Evolutionary conservation across 1,140 invertebrate species (phyloP).

Genomic region (Trichonephila inaurata): DNA sequence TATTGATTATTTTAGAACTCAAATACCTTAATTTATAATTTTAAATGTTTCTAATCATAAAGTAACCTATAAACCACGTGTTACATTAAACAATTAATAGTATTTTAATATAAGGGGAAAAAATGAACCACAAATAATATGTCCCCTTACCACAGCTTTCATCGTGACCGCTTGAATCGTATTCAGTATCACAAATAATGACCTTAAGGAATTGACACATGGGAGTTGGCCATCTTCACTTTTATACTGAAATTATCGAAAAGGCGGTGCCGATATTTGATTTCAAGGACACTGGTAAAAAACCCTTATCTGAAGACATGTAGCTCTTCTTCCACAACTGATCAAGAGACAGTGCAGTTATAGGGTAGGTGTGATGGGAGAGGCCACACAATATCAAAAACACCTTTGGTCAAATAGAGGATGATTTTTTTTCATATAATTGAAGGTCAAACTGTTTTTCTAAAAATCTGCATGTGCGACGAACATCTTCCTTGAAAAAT

Average conservation of each 20-base stretch:
- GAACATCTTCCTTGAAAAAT: background rate
- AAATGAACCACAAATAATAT: background rate
- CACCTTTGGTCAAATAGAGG: background rate
- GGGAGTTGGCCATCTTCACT: background rate
- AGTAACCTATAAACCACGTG: too few relatives aligned
- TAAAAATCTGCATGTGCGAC: background rate
- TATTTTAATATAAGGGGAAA: background rate
- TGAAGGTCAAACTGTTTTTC: background rate
- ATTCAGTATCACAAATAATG: background rate
- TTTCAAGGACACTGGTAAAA: background rate
- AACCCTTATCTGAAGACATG: background rate
- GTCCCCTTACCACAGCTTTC: background rate
- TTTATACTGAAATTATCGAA: conserved; percentile 1
- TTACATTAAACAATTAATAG: too few relatives aligned
- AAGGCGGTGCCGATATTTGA: background rate
- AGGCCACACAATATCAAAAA: background rate
- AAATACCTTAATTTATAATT: too few relatives aligned
- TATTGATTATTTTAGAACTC: too few relatives aligned
- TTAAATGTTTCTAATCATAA: too few relatives aligned
- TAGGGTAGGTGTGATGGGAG: background rate
- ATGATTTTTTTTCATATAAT: background rate
- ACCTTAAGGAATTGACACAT: background rate
- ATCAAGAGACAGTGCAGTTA: background rate
- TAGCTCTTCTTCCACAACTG: background rate
- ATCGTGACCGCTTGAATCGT: background rate